Evolutionary conservation across 2,113 vertebrate genomes (phyloP), one percentile per base, ranked within the genome.

Genomic region (Gallinago jamesoni): DNA sequence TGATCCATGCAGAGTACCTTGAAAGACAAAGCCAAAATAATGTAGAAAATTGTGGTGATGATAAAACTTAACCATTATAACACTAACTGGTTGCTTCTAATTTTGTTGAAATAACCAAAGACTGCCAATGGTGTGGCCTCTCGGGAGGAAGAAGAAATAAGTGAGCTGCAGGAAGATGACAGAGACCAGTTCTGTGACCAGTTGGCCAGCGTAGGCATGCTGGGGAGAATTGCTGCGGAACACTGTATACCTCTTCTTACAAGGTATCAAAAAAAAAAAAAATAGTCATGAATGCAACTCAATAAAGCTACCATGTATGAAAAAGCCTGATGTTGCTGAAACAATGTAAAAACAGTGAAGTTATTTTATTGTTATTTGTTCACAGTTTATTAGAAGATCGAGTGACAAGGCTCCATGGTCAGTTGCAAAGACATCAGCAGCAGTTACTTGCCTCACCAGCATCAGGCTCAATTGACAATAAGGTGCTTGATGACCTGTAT

Each of bases 221-320:
- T 99, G 96, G 99, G 99, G 50, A 99, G 99, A 48, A 99, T 99
- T 93, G 99, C 99, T 52, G 98, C 99, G 10, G 99, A 99, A 56
- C 99, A 99, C 98, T 99, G 99, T 91, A 99, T 99, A 97, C 99
- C 99, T 93, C 98, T 99, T 91, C 99, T 99, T 96, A 99, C 98
- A 66, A 99, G 98, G 99, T 99, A 97, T 70, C 69, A 15, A 72
- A 67, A 89, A 74, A 48, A 48, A 43, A n/a, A 74, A 48, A 43
- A 41, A 1, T 1, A 23, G 21, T n/a, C 10, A 14, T 15, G 25
- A 76, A 9, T 56, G 28, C 39, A 68, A 57, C 19, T 39, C 30
- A 48, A 4, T 45, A 47, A 89, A 84, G 18, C 28, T 33, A 10
- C 60, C 24, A 25, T 6, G 22, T 35, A 30, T 23, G n/a, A 67